Evolutionary conservation across 2,797 vertebrate genomes (phyloP).

Genomic region (Microctenopoma steveboyesi): DNA sequence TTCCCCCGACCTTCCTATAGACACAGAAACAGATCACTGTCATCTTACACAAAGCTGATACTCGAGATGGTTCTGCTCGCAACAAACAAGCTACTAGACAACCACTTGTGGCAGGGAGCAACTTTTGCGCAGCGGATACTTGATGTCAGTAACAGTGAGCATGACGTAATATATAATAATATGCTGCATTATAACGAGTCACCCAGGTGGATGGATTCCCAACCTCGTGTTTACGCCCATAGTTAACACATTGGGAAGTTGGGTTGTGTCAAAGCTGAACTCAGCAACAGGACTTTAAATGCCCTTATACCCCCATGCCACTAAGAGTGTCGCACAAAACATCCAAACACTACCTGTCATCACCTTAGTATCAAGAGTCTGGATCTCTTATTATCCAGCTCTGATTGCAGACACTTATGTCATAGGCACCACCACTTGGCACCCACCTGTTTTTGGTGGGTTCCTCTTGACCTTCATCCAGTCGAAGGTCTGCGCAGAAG

Average conservation of each 20-base stretch:
- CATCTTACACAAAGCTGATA: neutral
- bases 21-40: conserved; percentile 31
- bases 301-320: neutral
- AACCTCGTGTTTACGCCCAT: neutral
- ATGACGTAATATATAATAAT: neutral
- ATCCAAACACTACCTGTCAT: neutral
- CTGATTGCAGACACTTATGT: neutral
- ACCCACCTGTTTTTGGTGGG: conserved; percentile 97
- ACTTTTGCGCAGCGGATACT: conserved; percentile 29
- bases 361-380: neutral
- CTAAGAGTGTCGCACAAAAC: neutral
- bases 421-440: conserved; percentile 3
- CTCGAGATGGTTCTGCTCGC: neutral
- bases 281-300: neutral
- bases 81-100: neutral
- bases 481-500: conserved; percentile 95
- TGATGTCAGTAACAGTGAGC: neutral
- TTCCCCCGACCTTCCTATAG: conserved; percentile 91
- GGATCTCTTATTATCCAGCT: neutral
- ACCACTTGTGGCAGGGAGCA: conserved; percentile 5
- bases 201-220: neutral
- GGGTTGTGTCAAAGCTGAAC: neutral
- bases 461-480: conserved; percentile 99
- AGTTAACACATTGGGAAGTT: neutral
- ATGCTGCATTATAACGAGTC: neutral